Evolutionary conservation across 2,113 vertebrate species (phyloP), one percentile per base, ranked within the genome.

Genomic region (Leptobrachium leishanense): DNA sequence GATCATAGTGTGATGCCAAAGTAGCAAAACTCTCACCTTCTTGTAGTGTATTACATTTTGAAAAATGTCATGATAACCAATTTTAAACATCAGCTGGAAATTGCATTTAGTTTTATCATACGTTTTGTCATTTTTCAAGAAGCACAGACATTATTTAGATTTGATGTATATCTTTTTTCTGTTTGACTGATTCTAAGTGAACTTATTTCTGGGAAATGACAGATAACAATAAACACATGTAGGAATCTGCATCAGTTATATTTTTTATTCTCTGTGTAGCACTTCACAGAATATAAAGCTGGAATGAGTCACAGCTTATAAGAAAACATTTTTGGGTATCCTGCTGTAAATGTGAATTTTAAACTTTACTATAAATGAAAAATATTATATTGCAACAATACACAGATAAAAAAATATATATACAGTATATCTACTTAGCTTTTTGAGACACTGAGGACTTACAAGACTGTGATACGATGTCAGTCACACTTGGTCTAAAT

Each of bases 41-140:
- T 74, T 81, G 78, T 81, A 62, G 67, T 70, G 68, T 77, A 77
- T 70, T 77, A 77, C 76, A 77, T 77, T 81, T 81, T 81, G 71
- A 81, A 81, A 81, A 68, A 81, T 81, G 78, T 81, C 78, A 81
- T 81, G 78, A 81, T 81, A 81, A 74, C 64, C 72, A 81, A 81
- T 81, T 81, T 81, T 81, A 74, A 81, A 81, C 78, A 81, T 81
- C 78, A 81, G 78, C 78, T 74, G 78, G 78, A 81, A 81, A 81
- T 81, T 81, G 72, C 78, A 81, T 81, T 81, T 74, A 74, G 72
- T 81, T 74, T 81, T 81, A 81, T 81, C 78, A 74, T 40, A 43
- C 50, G 73, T 74, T 68, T 74, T 74, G 72, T 74, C 78, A 81
- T 81, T 81, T 81, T 68, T 81, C 78, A 74, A 62, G 72, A 81